Evolutionary conservation across 2,888 invertebrate genomes (phyloP).

Genomic region (Tipula unca): DNA sequence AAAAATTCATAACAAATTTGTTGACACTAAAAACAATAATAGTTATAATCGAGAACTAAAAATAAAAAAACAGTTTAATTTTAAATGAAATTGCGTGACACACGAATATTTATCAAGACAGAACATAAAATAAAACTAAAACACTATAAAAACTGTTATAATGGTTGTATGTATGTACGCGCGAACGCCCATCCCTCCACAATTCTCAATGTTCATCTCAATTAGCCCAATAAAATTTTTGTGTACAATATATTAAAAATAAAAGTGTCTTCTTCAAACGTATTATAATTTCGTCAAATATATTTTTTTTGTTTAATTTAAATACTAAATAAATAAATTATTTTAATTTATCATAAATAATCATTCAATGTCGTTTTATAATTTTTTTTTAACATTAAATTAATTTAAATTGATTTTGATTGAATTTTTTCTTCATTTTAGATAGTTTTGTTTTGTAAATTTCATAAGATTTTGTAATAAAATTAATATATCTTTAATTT

Average conservation of each 20-base stretch:
- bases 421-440: neutral
- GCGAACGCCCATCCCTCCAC: neutral
- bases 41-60: neutral
- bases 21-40: conserved; percentile 2
- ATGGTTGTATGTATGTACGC: neutral
- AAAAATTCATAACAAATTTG: neutral
- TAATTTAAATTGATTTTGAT: conserved; percentile 8
- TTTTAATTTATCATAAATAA: neutral
- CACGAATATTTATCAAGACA: neutral
- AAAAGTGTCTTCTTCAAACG: neutral
- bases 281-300: neutral
- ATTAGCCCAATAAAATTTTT: neutral
- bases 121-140: neutral
- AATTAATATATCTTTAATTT: neutral
- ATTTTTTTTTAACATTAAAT: neutral
- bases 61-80: neutral
- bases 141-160: neutral
- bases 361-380: conserved; percentile 14
- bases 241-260: neutral
- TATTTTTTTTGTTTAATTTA: neutral
- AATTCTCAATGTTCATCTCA: neutral
- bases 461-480: neutral
- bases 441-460: neutral
- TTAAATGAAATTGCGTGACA: conserved; percentile 14
- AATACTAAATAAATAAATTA: neutral